These are phyloP conservation scores for Corythornis vintsioides DNA, from an alignment of 2,113 vertebrate species.

Conservation along the genomic window DNA sequence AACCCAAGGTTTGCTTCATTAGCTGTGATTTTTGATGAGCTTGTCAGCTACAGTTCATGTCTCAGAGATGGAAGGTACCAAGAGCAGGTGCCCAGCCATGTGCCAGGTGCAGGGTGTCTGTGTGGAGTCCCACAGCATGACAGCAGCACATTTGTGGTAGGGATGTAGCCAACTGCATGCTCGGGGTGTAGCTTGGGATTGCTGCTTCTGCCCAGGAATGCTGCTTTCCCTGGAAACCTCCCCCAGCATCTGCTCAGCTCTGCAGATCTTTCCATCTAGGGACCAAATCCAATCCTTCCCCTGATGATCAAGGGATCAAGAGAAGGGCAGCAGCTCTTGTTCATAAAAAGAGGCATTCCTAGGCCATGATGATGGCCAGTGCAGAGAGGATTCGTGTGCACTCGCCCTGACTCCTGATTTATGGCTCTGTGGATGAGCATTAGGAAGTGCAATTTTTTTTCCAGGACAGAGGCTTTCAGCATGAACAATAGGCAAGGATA, in stretches of 20 bases:
- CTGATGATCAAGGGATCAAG: neutral
- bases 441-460: neutral
- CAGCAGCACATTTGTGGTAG: neutral
- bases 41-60: neutral
- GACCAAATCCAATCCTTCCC: neutral
- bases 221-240: neutral
- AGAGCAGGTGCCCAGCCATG: neutral
- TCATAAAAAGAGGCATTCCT: neutral
- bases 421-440: neutral
- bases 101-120: neutral
- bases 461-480: neutral
- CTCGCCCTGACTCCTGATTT: neutral
- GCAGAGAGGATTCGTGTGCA: neutral
- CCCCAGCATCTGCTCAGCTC: neutral
- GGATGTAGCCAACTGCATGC: neutral
- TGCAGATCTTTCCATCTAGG: neutral
- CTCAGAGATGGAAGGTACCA: neutral
- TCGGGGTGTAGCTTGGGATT: neutral
- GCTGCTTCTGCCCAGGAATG: neutral
- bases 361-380: neutral
- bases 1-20: neutral
- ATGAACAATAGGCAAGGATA: neutral
- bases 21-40: neutral
- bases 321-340: neutral
- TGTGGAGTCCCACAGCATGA: accelerated